Evolutionary conservation across 2,797 vertebrate genomes (phyloP).

Genomic region (Epinephelus malabaricus): DNA sequence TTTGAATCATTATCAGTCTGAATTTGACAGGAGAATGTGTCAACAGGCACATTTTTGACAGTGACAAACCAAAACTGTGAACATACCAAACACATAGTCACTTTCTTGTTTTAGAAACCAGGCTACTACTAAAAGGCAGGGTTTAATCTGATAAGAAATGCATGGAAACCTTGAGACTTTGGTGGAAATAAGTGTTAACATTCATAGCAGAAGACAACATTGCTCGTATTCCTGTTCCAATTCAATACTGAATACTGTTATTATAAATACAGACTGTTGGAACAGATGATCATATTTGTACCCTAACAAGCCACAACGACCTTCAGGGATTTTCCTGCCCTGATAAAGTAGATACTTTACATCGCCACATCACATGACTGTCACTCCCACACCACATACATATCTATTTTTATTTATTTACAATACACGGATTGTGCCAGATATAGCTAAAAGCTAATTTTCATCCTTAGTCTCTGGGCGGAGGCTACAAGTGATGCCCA

Average conservation of each 20-base stretch:
- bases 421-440: too few relatives aligned
- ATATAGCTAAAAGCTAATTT: too few relatives aligned
- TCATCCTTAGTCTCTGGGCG: too few relatives aligned
- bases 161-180: not conserved
- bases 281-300: not conserved
- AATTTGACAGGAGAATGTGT: conserved; percentile 15
- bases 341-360: not conserved
- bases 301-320: not conserved
- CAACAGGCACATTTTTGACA: conserved; percentile 14
- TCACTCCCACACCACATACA: not conserved
- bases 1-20: conserved; percentile 7
- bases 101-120: conserved; percentile 5
- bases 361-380: not conserved
- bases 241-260: not conserved
- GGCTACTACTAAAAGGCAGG: not conserved
- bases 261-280: not conserved
- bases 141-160: not conserved
- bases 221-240: conserved; percentile 6
- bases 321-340: not conserved
- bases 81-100: not conserved
- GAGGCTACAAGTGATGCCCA: too few relatives aligned
- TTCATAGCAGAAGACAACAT: not conserved
- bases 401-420: not conserved
- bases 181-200: not conserved
- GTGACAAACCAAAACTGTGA: conserved; percentile 1